Conservation (phyloP, 2,797 vertebrate genomes). For the Sarcophilus harrisii region DNA sequence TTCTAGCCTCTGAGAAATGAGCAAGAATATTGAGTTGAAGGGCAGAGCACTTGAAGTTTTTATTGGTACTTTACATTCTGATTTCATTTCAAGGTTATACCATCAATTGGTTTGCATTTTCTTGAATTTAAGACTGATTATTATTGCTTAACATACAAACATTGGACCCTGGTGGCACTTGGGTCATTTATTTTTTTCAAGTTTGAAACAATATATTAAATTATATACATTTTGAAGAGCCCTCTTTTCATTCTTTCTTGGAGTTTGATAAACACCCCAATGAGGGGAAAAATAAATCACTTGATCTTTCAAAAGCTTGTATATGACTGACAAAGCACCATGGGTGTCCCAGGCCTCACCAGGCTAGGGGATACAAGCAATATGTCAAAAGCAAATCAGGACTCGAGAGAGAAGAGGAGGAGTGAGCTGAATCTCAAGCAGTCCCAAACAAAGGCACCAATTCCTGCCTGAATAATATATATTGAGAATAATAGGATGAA, state of each 20-base stretch:
- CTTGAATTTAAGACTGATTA: background rate
- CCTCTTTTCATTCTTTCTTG: background rate
- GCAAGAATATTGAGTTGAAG: background rate
- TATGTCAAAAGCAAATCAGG: background rate
- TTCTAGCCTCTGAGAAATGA: background rate
- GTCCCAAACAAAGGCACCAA: background rate
- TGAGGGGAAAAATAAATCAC: background rate
- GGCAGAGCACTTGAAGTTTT: background rate
- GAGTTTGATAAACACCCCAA: background rate
- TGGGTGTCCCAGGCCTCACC: background rate
- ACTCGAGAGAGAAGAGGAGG: background rate
- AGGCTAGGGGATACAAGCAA: background rate
- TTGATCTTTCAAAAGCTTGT: constrained; percentile 12
- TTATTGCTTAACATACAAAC: background rate
- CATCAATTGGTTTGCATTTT: constrained; percentile 26
- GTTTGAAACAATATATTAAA: constrained; percentile 27
- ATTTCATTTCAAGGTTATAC: constrained; percentile 1
- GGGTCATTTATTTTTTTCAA: constrained; percentile 22
- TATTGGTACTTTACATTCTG: background rate
- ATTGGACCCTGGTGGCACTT: background rate
- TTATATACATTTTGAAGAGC: constrained; percentile 12
- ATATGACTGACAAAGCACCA: background rate
- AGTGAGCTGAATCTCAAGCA: constrained; percentile 15
- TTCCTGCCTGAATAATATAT: background rate
- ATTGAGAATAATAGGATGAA: background rate